Evolutionary conservation across 2,113 vertebrate species (phyloP), one percentile per base, ranked within the genome.

Genomic region (Spea bombifrons): DNA sequence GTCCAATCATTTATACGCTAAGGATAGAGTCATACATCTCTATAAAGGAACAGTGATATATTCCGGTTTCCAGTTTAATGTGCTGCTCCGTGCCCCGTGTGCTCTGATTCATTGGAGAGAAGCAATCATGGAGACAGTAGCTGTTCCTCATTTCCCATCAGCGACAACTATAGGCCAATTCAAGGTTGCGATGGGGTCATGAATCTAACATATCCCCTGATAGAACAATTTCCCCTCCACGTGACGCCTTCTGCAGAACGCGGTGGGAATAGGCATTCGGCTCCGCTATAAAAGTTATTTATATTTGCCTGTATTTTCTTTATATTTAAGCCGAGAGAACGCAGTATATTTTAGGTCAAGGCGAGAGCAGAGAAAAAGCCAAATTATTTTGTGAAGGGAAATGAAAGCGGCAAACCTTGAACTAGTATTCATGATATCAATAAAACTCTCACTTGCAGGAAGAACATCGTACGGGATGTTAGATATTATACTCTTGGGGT

Each of bases 101-200:
- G 92, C 92, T 92, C 90, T 94, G 92, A 93, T 94, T 93, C 91
- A 93, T 92, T 92, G 92, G 90, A 90, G 90, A 92, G 90, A 85
- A 92, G 91, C 91, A 92, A 93, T 94, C 93, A 92, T 88, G 88
- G 87, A 87, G 93, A 94, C 93, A 93, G 92, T 91, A 89, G 87
- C 93, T 92, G 92, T 91, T 94, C 92, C 91, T 91, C 91, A 90
- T 90, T 87, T 93, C 91, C 91, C 90, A 94, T 93, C 93, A 93
- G 91, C 86, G 85, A 91, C 92, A 92, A 93, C 91, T 90, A 93
- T 93, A 93, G 92, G 91, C 91, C 93, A 93, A 94, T 91, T 94
- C 93, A 94, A 94, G 93, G 93, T 94, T 92, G 90, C 86, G 89
- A 90, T 84, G 84, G 90, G 92, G 92, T 94, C 93, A 92, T 92